Evolutionary conservation across 2,113 vertebrate genomes (phyloP).

Genomic region (Gymnogyps californianus): DNA sequence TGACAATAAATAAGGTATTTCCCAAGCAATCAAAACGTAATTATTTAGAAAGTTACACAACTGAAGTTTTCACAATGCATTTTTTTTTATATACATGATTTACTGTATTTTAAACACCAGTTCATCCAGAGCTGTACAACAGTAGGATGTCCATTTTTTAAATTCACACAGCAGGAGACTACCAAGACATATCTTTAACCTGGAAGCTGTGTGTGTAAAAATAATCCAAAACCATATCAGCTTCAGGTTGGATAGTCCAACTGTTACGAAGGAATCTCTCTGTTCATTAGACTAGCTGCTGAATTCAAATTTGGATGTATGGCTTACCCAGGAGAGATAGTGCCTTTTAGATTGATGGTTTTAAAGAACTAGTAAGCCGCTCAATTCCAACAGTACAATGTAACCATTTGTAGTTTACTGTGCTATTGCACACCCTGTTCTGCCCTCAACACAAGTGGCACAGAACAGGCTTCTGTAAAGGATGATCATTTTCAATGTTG

Average conservation of each 20-base stretch:
- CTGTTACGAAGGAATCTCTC: not conserved
- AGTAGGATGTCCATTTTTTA: not conserved
- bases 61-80: constrained; percentile 23
- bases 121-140: constrained; percentile 22
- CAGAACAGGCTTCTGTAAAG: not conserved
- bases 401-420: not conserved
- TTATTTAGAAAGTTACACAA: constrained; percentile 69
- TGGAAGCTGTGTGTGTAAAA: not conserved
- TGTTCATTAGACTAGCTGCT: not conserved
- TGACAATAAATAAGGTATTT: constrained; percentile 63
- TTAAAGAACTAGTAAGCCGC: not conserved
- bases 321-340: not conserved
- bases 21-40: constrained; percentile 42
- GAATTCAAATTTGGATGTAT: not conserved
- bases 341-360: not conserved
- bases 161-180: not conserved
- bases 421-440: not conserved
- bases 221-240: not conserved
- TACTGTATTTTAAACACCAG: constrained; percentile 42
- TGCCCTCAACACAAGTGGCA: not conserved
- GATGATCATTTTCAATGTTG: not conserved
- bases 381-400: not conserved
- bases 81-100: constrained; percentile 65
- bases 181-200: not conserved
- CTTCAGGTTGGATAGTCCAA: not conserved